Evolutionary conservation across 2,888 invertebrate species (phyloP).

Genomic region (Orgyia antiqua): DNA sequence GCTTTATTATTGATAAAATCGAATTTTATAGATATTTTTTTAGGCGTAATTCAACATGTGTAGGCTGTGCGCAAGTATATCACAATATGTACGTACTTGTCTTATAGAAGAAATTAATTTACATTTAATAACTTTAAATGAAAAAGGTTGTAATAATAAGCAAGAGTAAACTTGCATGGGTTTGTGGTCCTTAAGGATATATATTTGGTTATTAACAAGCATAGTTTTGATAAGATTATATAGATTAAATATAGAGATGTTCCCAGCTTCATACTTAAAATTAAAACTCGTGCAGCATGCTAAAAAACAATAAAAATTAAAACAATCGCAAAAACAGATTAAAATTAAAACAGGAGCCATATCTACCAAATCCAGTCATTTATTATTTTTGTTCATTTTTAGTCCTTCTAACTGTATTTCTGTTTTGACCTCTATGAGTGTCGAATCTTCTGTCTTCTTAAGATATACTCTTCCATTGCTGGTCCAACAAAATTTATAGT

Average conservation of each 20-base stretch:
- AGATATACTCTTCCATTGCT: conserved; percentile 1
- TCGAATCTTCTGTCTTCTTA: background rate
- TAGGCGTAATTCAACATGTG: background rate
- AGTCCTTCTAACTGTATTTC: background rate
- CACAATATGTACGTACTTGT: background rate
- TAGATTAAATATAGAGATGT: too few relatives aligned
- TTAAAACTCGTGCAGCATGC: too few relatives aligned
- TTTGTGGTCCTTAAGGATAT: too few relatives aligned
- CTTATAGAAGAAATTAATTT: background rate
- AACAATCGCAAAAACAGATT: background rate
- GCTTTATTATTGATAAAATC: background rate
- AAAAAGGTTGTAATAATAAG: too few relatives aligned
- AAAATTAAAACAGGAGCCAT: background rate
- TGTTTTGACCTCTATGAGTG: conserved; percentile 1
- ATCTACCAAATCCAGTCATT: background rate
- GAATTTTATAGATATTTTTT: background rate
- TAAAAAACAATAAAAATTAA: background rate
- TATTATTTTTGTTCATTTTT: background rate
- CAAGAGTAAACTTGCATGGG: too few relatives aligned
- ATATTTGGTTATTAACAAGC: too few relatives aligned
- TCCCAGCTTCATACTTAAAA: too few relatives aligned
- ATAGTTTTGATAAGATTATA: too few relatives aligned
- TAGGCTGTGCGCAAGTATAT: background rate
- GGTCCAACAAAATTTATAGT: conserved; percentile 1
- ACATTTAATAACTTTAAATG: too few relatives aligned